Percentiles rank a stretch among this genome's conserved stretches.
Conservation (phyloP, 1,140 invertebrate species). For the Drosophila arawakana region DNA sequence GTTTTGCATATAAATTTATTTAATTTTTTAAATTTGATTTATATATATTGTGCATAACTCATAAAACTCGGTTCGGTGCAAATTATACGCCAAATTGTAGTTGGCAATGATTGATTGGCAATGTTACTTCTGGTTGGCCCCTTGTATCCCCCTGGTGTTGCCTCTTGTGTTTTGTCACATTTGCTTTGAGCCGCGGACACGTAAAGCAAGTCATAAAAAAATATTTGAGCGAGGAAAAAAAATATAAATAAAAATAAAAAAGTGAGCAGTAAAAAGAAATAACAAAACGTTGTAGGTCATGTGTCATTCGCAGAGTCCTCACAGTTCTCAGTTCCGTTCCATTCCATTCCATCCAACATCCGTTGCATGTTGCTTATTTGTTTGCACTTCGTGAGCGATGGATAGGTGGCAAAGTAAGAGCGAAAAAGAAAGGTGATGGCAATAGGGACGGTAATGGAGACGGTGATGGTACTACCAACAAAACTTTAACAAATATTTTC, state of each 20-base stretch:
- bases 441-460: conserved; percentile 8
- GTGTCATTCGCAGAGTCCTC: conserved; percentile 70
- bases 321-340: conserved; percentile 58
- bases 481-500: conserved; percentile 60
- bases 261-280: conserved; percentile 50
- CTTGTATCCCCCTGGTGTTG: background rate
- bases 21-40: conserved; percentile 34
- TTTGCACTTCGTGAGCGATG: conserved; percentile 59
- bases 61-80: conserved; percentile 29
- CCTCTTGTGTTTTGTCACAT: conserved; percentile 35
- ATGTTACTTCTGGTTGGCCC: background rate
- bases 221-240: conserved; percentile 57
- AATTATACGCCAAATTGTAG: conserved; percentile 67
- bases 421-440: background rate
- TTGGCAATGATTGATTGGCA: conserved; percentile 73
- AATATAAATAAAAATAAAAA: conserved; percentile 43
- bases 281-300: conserved; percentile 76
- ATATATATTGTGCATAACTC: conserved; percentile 22
- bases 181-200: conserved; percentile 52
- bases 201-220: conserved; percentile 78
- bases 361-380: conserved; percentile 72
- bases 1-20: conserved; percentile 18
- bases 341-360: conserved; percentile 4
- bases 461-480: background rate
- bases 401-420: background rate